Evolutionary conservation across 2,888 invertebrate species (phyloP).

Genomic region (Spilosoma lubricipeda): DNA sequence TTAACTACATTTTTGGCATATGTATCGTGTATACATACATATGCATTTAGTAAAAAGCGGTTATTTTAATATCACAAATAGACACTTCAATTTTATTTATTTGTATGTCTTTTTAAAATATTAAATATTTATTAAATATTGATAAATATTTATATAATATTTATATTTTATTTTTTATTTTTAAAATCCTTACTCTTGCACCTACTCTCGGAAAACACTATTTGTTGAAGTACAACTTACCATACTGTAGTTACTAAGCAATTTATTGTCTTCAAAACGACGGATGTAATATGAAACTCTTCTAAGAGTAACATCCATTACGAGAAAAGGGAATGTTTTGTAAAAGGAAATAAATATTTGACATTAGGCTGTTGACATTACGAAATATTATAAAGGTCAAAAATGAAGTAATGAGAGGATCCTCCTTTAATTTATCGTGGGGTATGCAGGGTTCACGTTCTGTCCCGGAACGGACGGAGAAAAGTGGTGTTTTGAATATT

Average conservation of each 20-base stretch:
- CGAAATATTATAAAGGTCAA: neutral
- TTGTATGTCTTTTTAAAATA: too few species aligned
- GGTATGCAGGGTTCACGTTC: neutral
- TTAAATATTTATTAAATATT: too few species aligned
- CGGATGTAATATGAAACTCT: neutral
- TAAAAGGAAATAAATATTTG: neutral
- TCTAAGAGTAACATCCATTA: neutral
- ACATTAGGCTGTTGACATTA: neutral
- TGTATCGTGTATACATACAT: too few species aligned
- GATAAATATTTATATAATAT: too few species aligned
- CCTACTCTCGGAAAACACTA: too few species aligned
- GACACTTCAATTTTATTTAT: too few species aligned
- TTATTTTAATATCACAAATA: too few species aligned
- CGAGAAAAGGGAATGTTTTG: neutral
- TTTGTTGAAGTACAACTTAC: too few species aligned
- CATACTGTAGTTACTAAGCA: neutral
- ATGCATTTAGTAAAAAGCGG: too few species aligned
- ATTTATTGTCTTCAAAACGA: neutral
- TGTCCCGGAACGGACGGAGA: neutral
- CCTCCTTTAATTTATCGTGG: neutral
- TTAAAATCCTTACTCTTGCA: too few species aligned
- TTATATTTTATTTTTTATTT: too few species aligned
- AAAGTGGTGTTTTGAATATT: neutral
- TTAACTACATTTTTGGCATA: too few species aligned
- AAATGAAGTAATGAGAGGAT: neutral